Conservation (phyloP, 2,797 vertebrate genomes). For the Sebastiscus tertius region DNA sequence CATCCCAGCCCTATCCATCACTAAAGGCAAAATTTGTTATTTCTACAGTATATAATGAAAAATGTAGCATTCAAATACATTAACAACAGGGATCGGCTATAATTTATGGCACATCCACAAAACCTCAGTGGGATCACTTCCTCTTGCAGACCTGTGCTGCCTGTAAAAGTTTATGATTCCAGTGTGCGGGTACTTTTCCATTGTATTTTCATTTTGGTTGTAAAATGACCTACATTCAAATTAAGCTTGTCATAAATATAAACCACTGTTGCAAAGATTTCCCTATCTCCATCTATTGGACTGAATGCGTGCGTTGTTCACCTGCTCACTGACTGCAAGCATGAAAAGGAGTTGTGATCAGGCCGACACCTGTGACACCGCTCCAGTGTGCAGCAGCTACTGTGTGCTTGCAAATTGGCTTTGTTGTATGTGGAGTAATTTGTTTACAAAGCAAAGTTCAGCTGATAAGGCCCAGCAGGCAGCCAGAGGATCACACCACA, state of each 20-base stretch:
- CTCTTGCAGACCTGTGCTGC: background rate
- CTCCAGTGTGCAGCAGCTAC: background rate
- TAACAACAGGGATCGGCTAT: background rate
- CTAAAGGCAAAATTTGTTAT: background rate
- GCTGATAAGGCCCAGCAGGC: constrained; percentile 9
- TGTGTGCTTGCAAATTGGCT: background rate
- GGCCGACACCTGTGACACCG: background rate
- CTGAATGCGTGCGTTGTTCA: background rate
- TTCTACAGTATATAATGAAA: background rate
- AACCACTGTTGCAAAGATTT: background rate
- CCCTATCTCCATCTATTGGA: background rate
- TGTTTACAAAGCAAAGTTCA: constrained; percentile 45
- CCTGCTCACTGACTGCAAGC: background rate
- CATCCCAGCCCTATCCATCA: background rate
- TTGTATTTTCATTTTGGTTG: background rate
- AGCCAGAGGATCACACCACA: background rate
- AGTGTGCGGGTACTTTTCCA: background rate
- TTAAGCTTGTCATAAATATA: background rate
- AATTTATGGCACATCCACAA: background rate
- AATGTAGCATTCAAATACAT: background rate
- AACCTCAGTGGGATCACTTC: background rate
- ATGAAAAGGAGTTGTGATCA: background rate
- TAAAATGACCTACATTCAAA: background rate
- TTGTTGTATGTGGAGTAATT: background rate
- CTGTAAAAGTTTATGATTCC: background rate